Conservation (phyloP, 64 coral and sea anemone species). For the Montipora sp. region DNA sequence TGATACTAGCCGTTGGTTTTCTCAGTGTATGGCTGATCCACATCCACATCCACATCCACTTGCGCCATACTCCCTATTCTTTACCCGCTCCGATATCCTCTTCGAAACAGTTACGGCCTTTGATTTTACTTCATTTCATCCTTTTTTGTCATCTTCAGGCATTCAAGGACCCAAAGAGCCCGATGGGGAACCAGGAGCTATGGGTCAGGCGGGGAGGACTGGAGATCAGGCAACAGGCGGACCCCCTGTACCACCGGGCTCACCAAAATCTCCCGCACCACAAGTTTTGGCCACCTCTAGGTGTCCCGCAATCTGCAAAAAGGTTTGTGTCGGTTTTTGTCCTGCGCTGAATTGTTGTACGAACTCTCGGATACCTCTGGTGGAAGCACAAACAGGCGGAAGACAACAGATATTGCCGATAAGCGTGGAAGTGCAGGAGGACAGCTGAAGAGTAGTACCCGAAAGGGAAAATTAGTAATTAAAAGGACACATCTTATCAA, state of each 20-base stretch:
- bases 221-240: background rate
- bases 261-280: background rate
- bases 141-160: background rate
- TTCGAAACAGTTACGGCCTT: background rate
- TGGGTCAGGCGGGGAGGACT: background rate
- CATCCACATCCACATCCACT: no score
- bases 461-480: background rate
- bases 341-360: slow-evolving; percentile 4
- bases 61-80: no score
- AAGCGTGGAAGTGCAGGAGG: background rate
- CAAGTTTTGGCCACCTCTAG: background rate
- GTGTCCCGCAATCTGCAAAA: slow-evolving; percentile 34
- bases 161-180: background rate
- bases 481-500: no score
- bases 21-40: no score
- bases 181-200: background rate
- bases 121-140: background rate
- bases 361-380: slow-evolving; percentile 15
- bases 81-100: no score
- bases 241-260: background rate
- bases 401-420: background rate
- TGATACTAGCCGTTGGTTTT: no score
- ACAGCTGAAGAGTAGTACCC: background rate
- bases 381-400: background rate
- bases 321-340: slow-evolving; percentile 16